Evolutionary conservation across 2,113 vertebrate species (phyloP).

Genomic region (Ciconia maguari): DNA sequence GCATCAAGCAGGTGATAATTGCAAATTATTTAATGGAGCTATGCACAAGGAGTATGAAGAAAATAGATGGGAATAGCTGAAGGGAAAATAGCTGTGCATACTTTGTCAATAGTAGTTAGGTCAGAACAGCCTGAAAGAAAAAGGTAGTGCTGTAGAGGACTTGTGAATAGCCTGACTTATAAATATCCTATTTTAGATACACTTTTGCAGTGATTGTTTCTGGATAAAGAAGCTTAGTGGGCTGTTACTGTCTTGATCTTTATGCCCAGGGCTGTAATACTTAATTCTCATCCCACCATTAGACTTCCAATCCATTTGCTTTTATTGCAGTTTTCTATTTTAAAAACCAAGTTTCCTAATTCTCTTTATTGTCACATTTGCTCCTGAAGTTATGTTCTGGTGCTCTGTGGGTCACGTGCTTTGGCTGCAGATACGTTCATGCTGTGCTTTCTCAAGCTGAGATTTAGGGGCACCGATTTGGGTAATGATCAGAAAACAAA

Average conservation of each 20-base stretch:
- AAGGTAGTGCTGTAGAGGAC: not conserved
- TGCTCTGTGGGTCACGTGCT: not conserved
- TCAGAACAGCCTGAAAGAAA: not conserved
- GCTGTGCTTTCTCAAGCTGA: not conserved
- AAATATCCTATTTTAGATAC: not conserved
- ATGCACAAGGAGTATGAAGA: not conserved
- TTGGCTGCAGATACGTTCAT: not conserved
- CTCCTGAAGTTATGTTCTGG: not conserved
- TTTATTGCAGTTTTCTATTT: constrained; percentile 33
- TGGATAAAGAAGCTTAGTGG: not conserved
- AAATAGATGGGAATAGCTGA: not conserved
- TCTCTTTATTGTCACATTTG: not conserved
- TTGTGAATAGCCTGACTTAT: not conserved
- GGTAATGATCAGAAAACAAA: not conserved
- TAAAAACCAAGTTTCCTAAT: not conserved
- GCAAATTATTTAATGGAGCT: not conserved
- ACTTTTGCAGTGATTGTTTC: not conserved
- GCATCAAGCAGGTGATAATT: not conserved
- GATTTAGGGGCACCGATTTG: not conserved
- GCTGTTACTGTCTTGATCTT: constrained; percentile 21
- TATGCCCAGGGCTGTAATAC: not conserved
- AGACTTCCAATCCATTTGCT: not conserved
- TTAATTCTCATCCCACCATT: constrained; percentile 24
- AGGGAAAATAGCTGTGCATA: not conserved
- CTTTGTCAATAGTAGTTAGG: not conserved